Evolutionary conservation across 2,113 vertebrate species (phyloP).

Genomic region (Enhydra lutris): DNA sequence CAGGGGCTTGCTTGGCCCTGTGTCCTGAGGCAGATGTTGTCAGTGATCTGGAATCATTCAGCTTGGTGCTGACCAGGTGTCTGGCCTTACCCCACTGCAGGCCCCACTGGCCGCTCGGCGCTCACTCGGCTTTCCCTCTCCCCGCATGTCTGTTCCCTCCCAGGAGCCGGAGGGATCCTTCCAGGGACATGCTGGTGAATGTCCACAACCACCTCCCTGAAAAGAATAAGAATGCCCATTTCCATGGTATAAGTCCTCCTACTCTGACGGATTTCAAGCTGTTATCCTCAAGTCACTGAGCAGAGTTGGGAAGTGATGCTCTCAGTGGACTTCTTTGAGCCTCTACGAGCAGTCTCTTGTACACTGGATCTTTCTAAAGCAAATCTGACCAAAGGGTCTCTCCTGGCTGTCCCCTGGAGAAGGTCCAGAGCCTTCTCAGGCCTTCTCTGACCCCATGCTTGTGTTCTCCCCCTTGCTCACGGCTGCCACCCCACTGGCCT

Average conservation of each 20-base stretch:
- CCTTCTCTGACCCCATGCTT: rapidly evolving
- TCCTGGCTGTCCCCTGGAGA: too few relatives aligned
- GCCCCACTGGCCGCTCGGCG: not conserved
- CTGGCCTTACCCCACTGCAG: not conserved
- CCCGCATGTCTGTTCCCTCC: rapidly evolving
- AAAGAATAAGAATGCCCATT: not conserved
- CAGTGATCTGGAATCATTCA: rapidly evolving
- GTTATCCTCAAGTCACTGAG: rapidly evolving
- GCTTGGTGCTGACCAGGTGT: not conserved
- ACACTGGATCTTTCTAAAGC: not conserved
- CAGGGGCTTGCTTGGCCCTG: not conserved
- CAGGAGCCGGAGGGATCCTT: not conserved
- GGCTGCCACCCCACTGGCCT: not conserved
- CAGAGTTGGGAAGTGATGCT: not conserved
- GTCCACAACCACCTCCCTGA: not conserved
- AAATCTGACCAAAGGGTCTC: not conserved
- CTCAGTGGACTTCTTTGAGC: rapidly evolving
- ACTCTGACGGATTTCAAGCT: not conserved
- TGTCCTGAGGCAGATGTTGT: not conserved
- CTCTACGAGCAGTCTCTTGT: rapidly evolving
- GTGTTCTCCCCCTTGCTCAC: too few relatives aligned
- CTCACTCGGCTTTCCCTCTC: too few relatives aligned
- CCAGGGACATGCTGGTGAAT: not conserved
- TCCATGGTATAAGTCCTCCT: not conserved
- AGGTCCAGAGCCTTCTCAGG: not conserved